These are phyloP conservation scores for Melanotaenia nigrans DNA, from an alignment of 2,797 vertebrate genomes.

Conservation along the genomic window DNA sequence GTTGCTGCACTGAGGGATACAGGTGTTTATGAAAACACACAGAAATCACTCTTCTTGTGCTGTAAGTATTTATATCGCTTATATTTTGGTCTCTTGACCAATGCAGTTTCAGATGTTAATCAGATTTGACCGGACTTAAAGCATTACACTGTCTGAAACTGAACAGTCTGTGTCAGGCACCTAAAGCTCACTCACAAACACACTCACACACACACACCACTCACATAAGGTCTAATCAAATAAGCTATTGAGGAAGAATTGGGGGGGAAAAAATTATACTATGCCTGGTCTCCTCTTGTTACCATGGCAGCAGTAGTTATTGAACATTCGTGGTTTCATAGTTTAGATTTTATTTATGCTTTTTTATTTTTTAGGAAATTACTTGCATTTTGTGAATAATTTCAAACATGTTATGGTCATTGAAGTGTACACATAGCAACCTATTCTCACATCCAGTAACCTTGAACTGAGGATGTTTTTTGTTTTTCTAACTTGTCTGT, in stretches of 20 bases:
- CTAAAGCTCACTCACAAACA: constrained; percentile 35
- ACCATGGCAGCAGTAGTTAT: constrained; percentile 16
- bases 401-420: neutral
- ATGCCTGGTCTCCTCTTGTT: constrained; percentile 12
- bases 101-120: constrained; percentile 53
- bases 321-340: neutral
- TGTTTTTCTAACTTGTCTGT: neutral
- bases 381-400: neutral
- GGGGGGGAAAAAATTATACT: constrained; percentile 7
- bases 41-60: neutral
- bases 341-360: neutral
- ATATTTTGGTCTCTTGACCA: constrained; percentile 41
- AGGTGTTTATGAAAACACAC: neutral
- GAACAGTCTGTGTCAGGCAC: constrained; percentile 57
- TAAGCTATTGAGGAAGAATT: constrained; percentile 42
- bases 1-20: neutral
- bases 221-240: constrained; percentile 4
- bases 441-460: neutral
- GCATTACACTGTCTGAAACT: constrained; percentile 68
- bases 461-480: neutral
- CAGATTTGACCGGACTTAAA: constrained; percentile 70
- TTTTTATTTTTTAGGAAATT: neutral
- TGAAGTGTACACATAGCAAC: neutral
- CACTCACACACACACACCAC: constrained; percentile 19
- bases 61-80: neutral